Percentiles rank a stretch among this genome's conserved stretches.
Evolutionary conservation across 2,888 invertebrate genomes (phyloP).

Genomic region (Erebia palarica): DNA sequence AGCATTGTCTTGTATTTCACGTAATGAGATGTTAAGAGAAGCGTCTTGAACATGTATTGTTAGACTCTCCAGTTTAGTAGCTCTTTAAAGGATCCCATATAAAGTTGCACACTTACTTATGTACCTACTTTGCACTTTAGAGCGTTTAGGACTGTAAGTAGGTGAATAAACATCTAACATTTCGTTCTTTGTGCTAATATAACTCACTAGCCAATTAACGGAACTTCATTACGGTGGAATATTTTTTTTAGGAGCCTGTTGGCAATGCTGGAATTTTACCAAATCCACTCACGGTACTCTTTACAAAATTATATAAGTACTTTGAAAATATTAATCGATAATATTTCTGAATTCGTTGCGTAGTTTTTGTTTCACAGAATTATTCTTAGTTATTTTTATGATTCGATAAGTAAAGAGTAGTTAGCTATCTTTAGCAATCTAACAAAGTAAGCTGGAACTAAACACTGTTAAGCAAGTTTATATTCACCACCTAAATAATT

Average conservation of each 20-base stretch:
- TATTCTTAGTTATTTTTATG: too few relatives aligned
- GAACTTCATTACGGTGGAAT: too few relatives aligned
- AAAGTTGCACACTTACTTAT: constrained; percentile 31
- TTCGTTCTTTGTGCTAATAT: too few relatives aligned
- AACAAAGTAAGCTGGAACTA: not conserved
- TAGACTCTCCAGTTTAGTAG: constrained; percentile 42
- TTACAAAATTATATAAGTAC: too few relatives aligned
- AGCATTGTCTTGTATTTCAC: constrained; percentile 77
- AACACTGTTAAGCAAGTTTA: constrained; percentile 3
- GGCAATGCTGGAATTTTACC: too few relatives aligned
- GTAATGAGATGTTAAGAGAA: constrained; percentile 48
- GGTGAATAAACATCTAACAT: not conserved
- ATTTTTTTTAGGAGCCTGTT: too few relatives aligned
- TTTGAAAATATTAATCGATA: too few relatives aligned
- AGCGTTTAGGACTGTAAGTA: constrained; percentile 29
- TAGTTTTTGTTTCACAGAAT: too few relatives aligned
- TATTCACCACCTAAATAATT: constrained; percentile 3
- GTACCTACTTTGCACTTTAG: constrained; percentile 32
- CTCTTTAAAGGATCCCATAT: constrained; percentile 33
- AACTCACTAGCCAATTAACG: too few relatives aligned
- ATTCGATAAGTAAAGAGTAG: not conserved
- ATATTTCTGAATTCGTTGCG: too few relatives aligned
- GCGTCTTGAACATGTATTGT: constrained; percentile 46
- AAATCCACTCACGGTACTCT: too few relatives aligned
- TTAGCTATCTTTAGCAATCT: not conserved